Conservation (phyloP, 2,113 vertebrate species). For the Muntiacus muntjak region DNA sequence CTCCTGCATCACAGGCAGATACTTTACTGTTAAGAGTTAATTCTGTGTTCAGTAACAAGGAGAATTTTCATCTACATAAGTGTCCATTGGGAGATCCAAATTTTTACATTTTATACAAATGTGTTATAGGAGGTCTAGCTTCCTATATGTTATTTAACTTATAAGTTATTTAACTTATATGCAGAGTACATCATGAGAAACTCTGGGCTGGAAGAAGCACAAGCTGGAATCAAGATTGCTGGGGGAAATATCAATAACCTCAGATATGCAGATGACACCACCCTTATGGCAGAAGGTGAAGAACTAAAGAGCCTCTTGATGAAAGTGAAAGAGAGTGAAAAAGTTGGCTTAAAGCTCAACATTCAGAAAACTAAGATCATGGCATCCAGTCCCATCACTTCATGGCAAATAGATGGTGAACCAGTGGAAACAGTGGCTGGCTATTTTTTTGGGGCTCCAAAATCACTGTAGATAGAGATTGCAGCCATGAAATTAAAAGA, state of each 20-base stretch:
- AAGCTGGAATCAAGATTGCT: background rate
- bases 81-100: background rate
- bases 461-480: background rate
- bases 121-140: background rate
- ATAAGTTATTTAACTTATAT: background rate
- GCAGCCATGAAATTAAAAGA: background rate
- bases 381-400: accelerated
- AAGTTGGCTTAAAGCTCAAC: background rate
- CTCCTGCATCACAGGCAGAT: background rate
- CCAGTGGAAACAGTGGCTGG: background rate
- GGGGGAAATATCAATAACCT: background rate
- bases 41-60: background rate
- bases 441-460: background rate
- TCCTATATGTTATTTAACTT: background rate
- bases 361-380: background rate
- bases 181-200: background rate
- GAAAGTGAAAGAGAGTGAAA: background rate
- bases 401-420: background rate
- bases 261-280: background rate
- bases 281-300: background rate
- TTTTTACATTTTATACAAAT: background rate
- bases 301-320: background rate
- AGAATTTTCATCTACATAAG: background rate
- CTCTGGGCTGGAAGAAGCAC: background rate
- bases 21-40: background rate